phyloP scores from a whole-genome alignment of 2,888 invertebrate species.

The Imbricaverruca yamaguchii region DNA sequence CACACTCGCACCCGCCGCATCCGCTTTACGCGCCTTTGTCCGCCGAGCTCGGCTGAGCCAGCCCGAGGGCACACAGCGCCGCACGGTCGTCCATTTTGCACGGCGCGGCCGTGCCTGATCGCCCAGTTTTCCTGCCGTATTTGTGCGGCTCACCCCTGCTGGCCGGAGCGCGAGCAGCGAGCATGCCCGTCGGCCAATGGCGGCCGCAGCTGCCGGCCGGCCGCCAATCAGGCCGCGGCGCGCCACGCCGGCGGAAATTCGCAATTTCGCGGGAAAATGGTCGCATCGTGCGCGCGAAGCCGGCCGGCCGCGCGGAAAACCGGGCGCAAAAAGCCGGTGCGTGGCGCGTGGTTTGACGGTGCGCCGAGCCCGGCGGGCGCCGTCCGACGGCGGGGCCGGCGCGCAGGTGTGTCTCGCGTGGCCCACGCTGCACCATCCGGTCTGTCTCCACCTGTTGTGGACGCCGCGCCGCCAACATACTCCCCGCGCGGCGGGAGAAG shows the following conservation, averaged over 20 bases:
- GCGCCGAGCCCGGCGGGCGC: neutral
- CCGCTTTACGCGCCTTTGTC: too few species aligned
- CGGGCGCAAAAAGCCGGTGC: too few species aligned
- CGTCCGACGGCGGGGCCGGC: neutral
- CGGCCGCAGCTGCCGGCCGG: neutral
- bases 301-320: too few species aligned
- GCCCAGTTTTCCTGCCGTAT: neutral
- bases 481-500: neutral
- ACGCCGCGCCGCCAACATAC: neutral
- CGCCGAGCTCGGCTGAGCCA: too few species aligned
- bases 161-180: neutral
- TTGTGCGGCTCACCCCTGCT: neutral
- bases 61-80: neutral
- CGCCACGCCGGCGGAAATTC: neutral
- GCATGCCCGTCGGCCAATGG: neutral
- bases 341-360: neutral
- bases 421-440: neutral
- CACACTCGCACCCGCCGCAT: neutral
- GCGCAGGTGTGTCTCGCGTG: neutral
- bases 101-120: neutral
- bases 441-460: neutral
- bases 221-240: neutral
- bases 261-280: slow-evolving; percentile 4
- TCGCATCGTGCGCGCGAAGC: neutral
- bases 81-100: neutral